Base-by-base conservation (phyloP, 64 coral and sea anemone species). In the Trachythela sp. region DNA sequence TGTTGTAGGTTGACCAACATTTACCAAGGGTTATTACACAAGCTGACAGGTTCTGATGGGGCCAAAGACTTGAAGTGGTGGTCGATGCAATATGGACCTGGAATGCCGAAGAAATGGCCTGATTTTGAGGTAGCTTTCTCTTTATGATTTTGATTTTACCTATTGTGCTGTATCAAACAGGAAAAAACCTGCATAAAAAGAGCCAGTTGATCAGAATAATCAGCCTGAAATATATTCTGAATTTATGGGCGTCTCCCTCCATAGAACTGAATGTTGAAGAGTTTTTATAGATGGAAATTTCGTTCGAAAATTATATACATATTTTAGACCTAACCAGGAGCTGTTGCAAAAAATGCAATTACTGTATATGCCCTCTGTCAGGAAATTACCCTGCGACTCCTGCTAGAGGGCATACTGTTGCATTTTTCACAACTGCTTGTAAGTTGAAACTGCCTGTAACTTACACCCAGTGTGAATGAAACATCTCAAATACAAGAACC, bases 41-140 rank as follows among this genome's bases (percentile, higher is more conserved):
- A 80, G 33, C 13, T 35, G 8, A 0, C 8, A 37, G 75, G 26
- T 80, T 35, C 75, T 80, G 75, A 80, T 80, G 32, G 27, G 13
- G 20, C 27, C 75, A 80, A 80, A 39, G 75, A 80, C 20, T 22
- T 80, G 9, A 80, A 80, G 31, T 80, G 75, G 75, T 80, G 75
- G 75, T 80, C 75, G 13, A 18, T 18, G 15, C 75, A 80, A 38
- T 80, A 80, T 39, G 75, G 75, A 80, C 75, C 75, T 35, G 75
- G 75, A 9, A 80, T 80, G 75, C 33, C 75, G 11, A 80, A 80
- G 75, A 80, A 80, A 80, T 80, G 75, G 75, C 75, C 75, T 37
- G 75, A 80, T 1, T 80, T 80, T 80, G 75, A 80, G 33, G 75
- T 80, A 36, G 4, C 6, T 18, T 36, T 80, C 8, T 17, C 15